phyloP scores from a whole-genome alignment of 2,888 invertebrate genomes.

The Hemicrepidius hirtus region DNA sequence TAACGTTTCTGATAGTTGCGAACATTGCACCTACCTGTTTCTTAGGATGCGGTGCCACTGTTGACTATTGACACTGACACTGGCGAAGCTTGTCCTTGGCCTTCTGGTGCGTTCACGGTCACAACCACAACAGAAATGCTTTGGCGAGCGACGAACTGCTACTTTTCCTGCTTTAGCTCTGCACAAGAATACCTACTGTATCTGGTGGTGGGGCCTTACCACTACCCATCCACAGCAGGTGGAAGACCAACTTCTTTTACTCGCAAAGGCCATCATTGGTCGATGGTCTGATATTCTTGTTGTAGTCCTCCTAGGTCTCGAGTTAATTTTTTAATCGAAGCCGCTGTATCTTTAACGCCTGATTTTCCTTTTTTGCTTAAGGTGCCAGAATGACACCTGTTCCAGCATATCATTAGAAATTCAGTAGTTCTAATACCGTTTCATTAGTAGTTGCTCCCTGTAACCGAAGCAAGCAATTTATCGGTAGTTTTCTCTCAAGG shows the following conservation, averaged over 20 bases:
- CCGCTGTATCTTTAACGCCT: constrained; percentile 29
- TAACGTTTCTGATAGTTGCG: constrained; percentile 5
- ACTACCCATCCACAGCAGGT: constrained; percentile 67
- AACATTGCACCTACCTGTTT: constrained; percentile 58
- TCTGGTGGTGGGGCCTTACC: constrained; percentile 67
- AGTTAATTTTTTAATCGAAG: constrained; percentile 49
- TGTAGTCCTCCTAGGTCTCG: constrained; percentile 50
- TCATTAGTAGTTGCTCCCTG: constrained; percentile 16
- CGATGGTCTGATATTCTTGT: constrained; percentile 56
- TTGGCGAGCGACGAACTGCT: constrained; percentile 70
- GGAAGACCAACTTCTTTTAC: constrained; percentile 61
- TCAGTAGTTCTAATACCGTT: constrained; percentile 22
- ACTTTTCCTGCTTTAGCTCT: constrained; percentile 69
- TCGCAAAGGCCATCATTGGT: constrained; percentile 64
- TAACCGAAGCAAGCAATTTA: constrained; percentile 12
- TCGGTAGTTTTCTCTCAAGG: constrained; percentile 39
- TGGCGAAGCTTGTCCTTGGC: constrained; percentile 68
- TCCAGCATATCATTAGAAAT: constrained; percentile 6
- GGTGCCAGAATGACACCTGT: constrained; percentile 28
- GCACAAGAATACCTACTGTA: constrained; percentile 60
- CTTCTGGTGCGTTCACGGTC: constrained; percentile 70
- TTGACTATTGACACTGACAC: constrained; percentile 67
- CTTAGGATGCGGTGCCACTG: constrained; percentile 38
- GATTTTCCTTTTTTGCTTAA: constrained; percentile 25
- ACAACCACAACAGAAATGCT: constrained; percentile 72